A percentile compares a stretch with the other conserved stretches of the same genome.
Evolutionary conservation across 2,888 invertebrate genomes (phyloP).

Genomic region (Sabellastarte sp.): DNA sequence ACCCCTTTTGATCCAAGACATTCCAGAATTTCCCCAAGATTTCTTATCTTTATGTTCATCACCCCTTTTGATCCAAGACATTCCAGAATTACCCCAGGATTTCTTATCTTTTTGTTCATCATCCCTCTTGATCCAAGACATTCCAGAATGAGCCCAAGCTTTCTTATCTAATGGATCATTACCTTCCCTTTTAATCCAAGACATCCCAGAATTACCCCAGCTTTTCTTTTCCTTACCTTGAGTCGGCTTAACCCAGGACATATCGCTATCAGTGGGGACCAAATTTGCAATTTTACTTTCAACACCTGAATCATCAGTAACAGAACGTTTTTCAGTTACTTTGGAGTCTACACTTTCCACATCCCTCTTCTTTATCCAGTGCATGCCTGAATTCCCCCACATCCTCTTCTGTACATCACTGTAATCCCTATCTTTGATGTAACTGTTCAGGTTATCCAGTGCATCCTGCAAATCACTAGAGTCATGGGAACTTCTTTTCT

Average conservation of each 20-base stretch:
- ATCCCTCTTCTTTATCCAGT: constrained; percentile 23
- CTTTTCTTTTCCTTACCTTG: constrained; percentile 14
- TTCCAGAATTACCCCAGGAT: constrained; percentile 19
- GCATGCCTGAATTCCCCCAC: constrained; percentile 24
- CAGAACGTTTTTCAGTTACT: too few species aligned
- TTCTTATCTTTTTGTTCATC: constrained; percentile 14
- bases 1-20: constrained; percentile 19
- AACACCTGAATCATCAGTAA: too few species aligned
- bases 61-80: constrained; percentile 22
- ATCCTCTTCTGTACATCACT: constrained; percentile 14
- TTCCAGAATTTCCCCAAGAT: constrained; percentile 14
- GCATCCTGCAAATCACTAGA: neutral
- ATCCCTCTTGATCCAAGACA: constrained; percentile 26
- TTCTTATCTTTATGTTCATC: constrained; percentile 11
- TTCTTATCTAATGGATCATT: constrained; percentile 8
- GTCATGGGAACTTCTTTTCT: constrained; percentile 1
- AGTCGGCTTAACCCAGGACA: constrained; percentile 12
- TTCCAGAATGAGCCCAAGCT: constrained; percentile 18
- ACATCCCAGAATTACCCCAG: constrained; percentile 21
- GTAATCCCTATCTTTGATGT: neutral
- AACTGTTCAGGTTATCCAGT: neutral
- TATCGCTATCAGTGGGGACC: too few species aligned
- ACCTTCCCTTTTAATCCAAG: constrained; percentile 19
- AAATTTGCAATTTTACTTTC: too few species aligned
- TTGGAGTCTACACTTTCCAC: too few species aligned